These are phyloP conservation scores for Urocyon cinereoargenteus DNA, from an alignment of 2,797 vertebrate genomes.

Conservation along the genomic window DNA sequence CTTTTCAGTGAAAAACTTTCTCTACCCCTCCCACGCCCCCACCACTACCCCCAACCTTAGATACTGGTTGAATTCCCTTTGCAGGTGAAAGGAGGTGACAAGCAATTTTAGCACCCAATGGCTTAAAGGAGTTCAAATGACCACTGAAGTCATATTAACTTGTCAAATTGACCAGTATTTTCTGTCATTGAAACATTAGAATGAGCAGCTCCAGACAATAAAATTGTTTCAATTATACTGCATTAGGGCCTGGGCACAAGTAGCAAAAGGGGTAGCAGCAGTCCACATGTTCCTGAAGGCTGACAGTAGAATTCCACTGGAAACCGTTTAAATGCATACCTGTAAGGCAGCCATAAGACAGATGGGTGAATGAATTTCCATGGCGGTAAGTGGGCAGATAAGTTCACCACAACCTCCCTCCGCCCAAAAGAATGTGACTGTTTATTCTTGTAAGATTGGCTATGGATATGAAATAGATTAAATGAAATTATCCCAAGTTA, in stretches of 20 bases:
- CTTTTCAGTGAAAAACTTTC: conserved; percentile 81
- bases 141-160: conserved; percentile 90
- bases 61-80: conserved; percentile 79
- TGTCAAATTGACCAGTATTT: conserved; percentile 92
- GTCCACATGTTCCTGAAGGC: conserved; percentile 54
- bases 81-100: conserved; percentile 87
- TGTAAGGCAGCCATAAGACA: neutral
- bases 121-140: conserved; percentile 91
- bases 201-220: conserved; percentile 90
- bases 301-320: conserved; percentile 76
- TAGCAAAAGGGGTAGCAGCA: conserved; percentile 82
- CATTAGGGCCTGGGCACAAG: conserved; percentile 88
- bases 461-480: conserved; percentile 57
- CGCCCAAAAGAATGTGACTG: conserved; percentile 18
- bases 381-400: conserved; percentile 25
- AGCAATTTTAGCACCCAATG: conserved; percentile 88
- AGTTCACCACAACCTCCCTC: neutral
- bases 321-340: conserved; percentile 57
- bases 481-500: conserved; percentile 76
- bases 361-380: conserved; percentile 51
- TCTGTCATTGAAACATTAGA: conserved; percentile 89
- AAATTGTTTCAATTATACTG: conserved; percentile 92
- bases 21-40: neutral
- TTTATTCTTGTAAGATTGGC: conserved; percentile 68
- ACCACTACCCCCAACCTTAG: neutral